Base-by-base conservation (phyloP, 92 coral and sea anemone species). In the Nematostella vectensis region DNA sequence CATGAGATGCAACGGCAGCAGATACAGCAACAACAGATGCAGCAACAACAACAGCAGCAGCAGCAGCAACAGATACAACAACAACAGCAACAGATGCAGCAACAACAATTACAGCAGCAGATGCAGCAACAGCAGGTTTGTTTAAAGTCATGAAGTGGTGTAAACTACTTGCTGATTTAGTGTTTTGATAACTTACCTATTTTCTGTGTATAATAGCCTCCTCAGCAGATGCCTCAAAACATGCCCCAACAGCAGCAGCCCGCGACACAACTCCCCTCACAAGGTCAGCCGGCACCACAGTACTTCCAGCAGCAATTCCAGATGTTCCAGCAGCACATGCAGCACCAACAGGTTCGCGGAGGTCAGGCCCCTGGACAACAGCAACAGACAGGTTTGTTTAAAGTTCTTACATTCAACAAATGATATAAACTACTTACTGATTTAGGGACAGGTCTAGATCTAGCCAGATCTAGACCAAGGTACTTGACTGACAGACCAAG, bases 11-110 rank as follows among this genome's bases (percentile, higher is more conserved):
- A 47, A 10, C 55, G 53, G 31, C 66, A 50, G 9, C 67, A 28
- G 19, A 71, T 45, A 24, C 80, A 66, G 58, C 61, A 47, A 48
- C 79, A 62, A 11, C 81, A 29, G 22, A 77, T 59, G 25, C 77
- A 62, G 42, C 80, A 65, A 47, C 82, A 71, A 28, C 63, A 58
- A 58, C 63, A 42, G n/a, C 26, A 33, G 10, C 31, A 25, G 11
- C 31, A 27, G 26, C 59, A 29, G 9, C 37, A 27, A 33, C 72
- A 65, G 27, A 50, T 39, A 22, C 62, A 65, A 27, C 39, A 29
- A 8, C 72, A 45, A 21, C 51, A 45, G 21, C 16, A 10, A 18
- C 9, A 6, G 21, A 11, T 8, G 21, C 51, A 45, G 18, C 51
- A 45, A 17, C 4, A 3, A 18, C 51, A 45, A 45, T 21, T 8